Conservation (phyloP, 1,140 invertebrate species). For the Scaptomyza hsui region DNA sequence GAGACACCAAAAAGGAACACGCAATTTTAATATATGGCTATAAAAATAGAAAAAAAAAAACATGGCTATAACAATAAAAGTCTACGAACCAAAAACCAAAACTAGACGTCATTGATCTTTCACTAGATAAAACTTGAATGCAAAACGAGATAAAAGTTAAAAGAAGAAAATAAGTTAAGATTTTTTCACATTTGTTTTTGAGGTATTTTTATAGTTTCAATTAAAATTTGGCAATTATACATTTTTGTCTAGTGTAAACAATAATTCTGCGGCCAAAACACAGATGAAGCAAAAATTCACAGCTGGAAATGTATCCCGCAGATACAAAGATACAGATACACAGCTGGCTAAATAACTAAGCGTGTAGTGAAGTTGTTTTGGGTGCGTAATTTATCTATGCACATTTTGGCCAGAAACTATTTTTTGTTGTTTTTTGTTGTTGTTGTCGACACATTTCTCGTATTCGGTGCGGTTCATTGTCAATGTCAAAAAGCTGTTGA, state of each 20-base stretch:
- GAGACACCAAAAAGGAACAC: background rate
- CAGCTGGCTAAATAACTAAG: too few species aligned
- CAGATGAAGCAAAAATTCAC: background rate
- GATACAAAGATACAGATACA: slow-evolving; percentile 11
- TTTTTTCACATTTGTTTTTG: too few species aligned
- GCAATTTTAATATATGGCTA: background rate
- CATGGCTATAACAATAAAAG: background rate
- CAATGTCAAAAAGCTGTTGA: slow-evolving; percentile 67
- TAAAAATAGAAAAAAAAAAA: background rate
- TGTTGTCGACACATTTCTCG: slow-evolving; percentile 32
- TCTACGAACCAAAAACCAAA: background rate
- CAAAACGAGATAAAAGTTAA: background rate
- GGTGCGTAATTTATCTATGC: slow-evolving; percentile 63
- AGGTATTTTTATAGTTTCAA: too few species aligned
- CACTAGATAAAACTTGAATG: background rate
- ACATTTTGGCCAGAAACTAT: slow-evolving; percentile 53
- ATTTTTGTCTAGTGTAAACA: background rate
- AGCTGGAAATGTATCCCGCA: slow-evolving; percentile 33
- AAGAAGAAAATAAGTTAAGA: too few species aligned
- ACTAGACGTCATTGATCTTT: slow-evolving; percentile 12
- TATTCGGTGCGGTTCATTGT: slow-evolving; percentile 58
- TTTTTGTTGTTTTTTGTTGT: slow-evolving; percentile 33
- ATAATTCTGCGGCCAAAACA: background rate
- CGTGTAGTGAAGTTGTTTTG: background rate
- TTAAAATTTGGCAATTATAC: too few species aligned